A percentile compares a stretch with the other conserved stretches of the same genome.
Conservation (phyloP, 2,888 invertebrate genomes). For the Agonopterix heracliana region DNA sequence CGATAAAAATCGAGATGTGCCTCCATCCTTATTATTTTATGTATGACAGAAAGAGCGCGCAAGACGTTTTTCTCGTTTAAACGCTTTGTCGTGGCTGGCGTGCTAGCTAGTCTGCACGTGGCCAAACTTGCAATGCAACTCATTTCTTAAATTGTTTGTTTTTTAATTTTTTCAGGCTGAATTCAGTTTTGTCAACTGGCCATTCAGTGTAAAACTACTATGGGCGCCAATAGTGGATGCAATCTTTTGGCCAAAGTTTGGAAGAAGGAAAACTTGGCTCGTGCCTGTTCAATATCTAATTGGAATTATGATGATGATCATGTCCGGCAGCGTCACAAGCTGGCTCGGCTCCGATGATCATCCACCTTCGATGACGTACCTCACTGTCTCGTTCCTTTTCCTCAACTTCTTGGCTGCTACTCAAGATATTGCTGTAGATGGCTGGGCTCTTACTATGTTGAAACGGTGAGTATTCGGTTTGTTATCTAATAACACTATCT, state of each 20-base stretch:
- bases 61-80: too few relatives aligned
- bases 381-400: constrained; percentile 92
- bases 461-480: constrained; percentile 86
- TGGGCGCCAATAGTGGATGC: constrained; percentile 99
- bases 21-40: too few relatives aligned
- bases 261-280: constrained; percentile 96
- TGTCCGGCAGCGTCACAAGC: constrained; percentile 85
- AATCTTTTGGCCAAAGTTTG: constrained; percentile 87
- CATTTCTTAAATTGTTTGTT: background rate
- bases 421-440: constrained; percentile 99
- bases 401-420: constrained; percentile 98
- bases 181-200: constrained; percentile 96
- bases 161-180: constrained; percentile 79
- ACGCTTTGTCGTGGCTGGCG: too few relatives aligned
- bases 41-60: too few relatives aligned
- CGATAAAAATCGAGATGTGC: too few relatives aligned
- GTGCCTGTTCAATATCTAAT: constrained; percentile 95
- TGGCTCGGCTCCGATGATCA: constrained; percentile 82
- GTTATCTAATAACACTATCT: background rate
- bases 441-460: constrained; percentile 99
- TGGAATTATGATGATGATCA: constrained; percentile 91
- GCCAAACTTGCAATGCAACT: too few relatives aligned
- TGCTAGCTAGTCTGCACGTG: too few relatives aligned
- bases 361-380: constrained; percentile 82
- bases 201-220: constrained; percentile 92